A percentile compares a stretch with the other conserved stretches of the same genome.
phyloP scores from a whole-genome alignment of 2,888 invertebrate genomes.

The Cataglyphis altisquamis region DNA sequence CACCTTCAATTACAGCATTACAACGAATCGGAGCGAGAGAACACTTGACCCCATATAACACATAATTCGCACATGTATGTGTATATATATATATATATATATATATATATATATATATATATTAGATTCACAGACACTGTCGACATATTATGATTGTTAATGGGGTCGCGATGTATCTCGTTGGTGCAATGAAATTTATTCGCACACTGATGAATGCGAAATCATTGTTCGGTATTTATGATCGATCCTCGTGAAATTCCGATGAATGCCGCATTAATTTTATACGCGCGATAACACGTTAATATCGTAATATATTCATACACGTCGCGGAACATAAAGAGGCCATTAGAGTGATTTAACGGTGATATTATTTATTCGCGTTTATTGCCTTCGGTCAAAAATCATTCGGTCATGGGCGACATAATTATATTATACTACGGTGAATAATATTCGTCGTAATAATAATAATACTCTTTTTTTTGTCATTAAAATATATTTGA shows the following conservation, averaged over 20 bases:
- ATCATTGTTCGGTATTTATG: slow-evolving; percentile 29
- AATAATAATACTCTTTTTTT: no score
- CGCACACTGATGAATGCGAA: slow-evolving; percentile 39
- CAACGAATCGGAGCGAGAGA: slow-evolving; percentile 54
- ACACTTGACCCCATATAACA: slow-evolving; percentile 35
- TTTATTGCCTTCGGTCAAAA: slow-evolving; percentile 13
- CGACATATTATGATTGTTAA: slow-evolving; percentile 32
- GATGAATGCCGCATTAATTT: slow-evolving; percentile 25
- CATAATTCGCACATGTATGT: slow-evolving; percentile 50
- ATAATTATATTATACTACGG: neutral
- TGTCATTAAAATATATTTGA: neutral
- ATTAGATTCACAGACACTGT: slow-evolving; percentile 61
- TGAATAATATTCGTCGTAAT: neutral
- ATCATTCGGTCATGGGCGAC: neutral
- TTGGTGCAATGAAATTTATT: slow-evolving; percentile 37
- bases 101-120: slow-evolving; percentile 63
- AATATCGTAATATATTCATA: neutral
- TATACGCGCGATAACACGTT: neutral
- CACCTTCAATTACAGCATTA: slow-evolving; percentile 66
- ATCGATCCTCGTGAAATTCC: slow-evolving; percentile 41
- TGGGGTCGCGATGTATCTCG: neutral
- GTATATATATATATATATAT: slow-evolving; percentile 60
- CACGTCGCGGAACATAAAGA: neutral
- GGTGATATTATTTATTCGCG: slow-evolving; percentile 41
- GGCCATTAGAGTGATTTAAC: slow-evolving; percentile 44